Conservation (phyloP, 2,113 vertebrate genomes). For the Megaptera novaeangliae region DNA sequence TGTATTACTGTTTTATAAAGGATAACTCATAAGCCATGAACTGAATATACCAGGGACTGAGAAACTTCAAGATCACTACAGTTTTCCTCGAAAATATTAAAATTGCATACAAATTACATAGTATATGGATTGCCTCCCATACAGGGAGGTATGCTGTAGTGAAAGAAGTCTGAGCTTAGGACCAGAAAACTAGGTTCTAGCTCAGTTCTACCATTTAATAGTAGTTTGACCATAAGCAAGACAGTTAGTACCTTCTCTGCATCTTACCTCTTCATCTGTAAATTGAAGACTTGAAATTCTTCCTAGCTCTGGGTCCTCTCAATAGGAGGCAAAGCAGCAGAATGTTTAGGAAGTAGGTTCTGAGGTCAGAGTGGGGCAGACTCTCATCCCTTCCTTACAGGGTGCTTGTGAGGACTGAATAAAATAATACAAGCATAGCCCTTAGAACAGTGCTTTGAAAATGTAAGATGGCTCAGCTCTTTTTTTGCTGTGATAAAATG, state of each 20-base stretch:
- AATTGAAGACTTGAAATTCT: neutral
- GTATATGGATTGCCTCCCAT: neutral
- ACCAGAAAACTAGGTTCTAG: neutral
- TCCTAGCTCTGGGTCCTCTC: neutral
- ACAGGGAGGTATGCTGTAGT: neutral
- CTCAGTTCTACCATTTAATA: neutral
- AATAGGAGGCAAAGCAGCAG: neutral
- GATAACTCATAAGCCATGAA: neutral
- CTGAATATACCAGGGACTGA: neutral
- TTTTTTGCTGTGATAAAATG: neutral
- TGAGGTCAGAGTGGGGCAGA: neutral
- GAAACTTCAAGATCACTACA: neutral
- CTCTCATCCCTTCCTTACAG: neutral
- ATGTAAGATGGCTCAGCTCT: neutral
- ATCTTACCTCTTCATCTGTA: neutral
- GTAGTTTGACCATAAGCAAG: neutral
- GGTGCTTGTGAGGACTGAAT: neutral
- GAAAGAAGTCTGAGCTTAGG: neutral
- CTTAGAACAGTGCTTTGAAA: neutral
- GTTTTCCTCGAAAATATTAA: conserved; percentile 5
- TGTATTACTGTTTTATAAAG: neutral
- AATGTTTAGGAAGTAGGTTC: neutral
- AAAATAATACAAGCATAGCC: neutral
- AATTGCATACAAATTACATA: neutral
- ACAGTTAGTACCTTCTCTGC: neutral